phyloP scores from a whole-genome alignment of 2,113 vertebrate genomes.

The Sinocyclocheilus anophthalmus region DNA sequence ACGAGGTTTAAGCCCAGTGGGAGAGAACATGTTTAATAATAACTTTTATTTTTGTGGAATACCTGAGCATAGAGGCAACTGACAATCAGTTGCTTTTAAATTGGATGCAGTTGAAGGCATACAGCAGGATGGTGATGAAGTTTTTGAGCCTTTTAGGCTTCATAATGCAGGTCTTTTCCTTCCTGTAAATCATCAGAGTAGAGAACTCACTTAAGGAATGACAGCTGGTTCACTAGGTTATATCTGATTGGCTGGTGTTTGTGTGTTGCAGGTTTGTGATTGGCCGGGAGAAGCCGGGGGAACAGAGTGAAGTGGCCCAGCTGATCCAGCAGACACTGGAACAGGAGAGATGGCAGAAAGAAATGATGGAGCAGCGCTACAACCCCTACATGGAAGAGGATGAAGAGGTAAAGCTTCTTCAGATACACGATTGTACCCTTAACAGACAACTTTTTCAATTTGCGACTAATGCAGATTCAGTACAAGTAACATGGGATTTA shows the following conservation, averaged over 20 bases:
- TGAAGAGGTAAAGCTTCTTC: constrained; percentile 62
- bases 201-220: neutral
- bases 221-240: neutral
- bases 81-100: neutral
- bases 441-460: neutral
- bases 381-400: constrained; percentile 80
- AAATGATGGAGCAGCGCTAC: constrained; percentile 98
- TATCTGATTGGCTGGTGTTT: constrained; percentile 33
- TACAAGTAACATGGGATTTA: neutral
- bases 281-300: constrained; percentile 93
- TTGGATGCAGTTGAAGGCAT: neutral
- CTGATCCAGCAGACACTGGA: constrained; percentile 97
- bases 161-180: neutral
- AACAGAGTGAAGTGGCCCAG: constrained; percentile 97
- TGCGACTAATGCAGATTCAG: neutral
- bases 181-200: neutral
- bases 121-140: neutral
- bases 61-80: neutral
- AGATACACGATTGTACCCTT: neutral
- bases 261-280: constrained; percentile 86
- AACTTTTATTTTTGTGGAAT: neutral
- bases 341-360: constrained; percentile 94
- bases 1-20: neutral
- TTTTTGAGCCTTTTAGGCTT: neutral
- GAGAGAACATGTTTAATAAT: constrained; percentile 14